These are phyloP conservation scores for Sardina pilchardus DNA, from an alignment of 2,113 vertebrate genomes.

Conservation along the genomic window DNA sequence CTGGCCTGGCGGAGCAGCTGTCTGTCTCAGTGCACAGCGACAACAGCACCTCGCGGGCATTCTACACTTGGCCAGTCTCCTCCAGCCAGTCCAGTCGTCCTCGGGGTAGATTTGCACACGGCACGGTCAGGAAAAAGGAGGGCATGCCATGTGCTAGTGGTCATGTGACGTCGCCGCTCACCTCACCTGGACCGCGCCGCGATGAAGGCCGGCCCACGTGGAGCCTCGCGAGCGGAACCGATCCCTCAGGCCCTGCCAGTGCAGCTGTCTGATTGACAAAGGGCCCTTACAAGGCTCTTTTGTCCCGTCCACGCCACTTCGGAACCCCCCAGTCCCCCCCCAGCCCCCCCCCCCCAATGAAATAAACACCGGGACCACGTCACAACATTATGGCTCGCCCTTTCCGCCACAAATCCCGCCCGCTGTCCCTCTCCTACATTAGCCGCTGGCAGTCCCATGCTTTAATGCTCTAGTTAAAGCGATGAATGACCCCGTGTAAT, in stretches of 20 bases:
- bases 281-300: not conserved
- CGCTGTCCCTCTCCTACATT: conserved; percentile 48
- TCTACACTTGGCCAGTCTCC: not conserved
- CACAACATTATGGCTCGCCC: not conserved
- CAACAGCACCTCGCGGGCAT: not conserved
- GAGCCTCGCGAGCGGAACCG: not conserved
- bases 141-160: not conserved
- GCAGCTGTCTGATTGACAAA: not conserved
- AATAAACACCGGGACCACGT: not conserved
- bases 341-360: too few species aligned
- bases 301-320: not conserved
- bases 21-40: not conserved
- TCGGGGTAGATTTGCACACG: not conserved
- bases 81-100: not conserved
- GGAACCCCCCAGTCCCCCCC: too few species aligned
- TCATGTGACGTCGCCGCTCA: not conserved
- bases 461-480: conserved; percentile 65
- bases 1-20: not conserved
- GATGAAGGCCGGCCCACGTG: not conserved
- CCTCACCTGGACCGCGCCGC: not conserved
- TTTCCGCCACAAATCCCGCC: conserved; percentile 16
- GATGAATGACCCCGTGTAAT: conserved; percentile 60
- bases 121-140: not conserved
- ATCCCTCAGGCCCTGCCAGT: not conserved
- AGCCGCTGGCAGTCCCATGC: conserved; percentile 53